These are phyloP conservation scores for Amphimedon queenslandica DNA, from an alignment of 37 sponge, comb jelly and placozoan species.

Conservation along the genomic window DNA sequence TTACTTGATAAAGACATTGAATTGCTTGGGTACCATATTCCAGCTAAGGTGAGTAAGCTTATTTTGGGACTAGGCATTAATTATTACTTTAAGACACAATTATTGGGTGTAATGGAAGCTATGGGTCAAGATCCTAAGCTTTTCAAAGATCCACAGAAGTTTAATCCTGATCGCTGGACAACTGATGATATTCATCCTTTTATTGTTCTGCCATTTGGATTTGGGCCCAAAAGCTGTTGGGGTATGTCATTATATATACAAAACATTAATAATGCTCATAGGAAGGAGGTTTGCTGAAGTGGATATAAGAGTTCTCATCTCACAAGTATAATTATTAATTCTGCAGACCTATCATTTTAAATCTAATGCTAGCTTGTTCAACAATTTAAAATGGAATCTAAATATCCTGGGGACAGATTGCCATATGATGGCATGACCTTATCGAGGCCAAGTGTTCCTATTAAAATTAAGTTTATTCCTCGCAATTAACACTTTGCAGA, in stretches of 20 bases:
- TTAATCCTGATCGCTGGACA: constrained; percentile 38
- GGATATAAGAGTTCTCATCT: background rate
- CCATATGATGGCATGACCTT: too few species aligned
- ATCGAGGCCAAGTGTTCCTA: too few species aligned
- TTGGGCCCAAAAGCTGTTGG: constrained; percentile 21
- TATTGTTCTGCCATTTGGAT: constrained; percentile 25
- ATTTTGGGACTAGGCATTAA: too few species aligned
- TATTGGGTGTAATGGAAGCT: too few species aligned
- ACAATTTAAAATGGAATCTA: too few species aligned
- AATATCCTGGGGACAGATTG: too few species aligned
- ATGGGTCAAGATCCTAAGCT: background rate
- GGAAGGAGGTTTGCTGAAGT: constrained; percentile 1
- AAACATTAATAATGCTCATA: background rate
- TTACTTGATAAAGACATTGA: constrained; percentile 1
- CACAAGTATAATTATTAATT: background rate
- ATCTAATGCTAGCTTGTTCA: background rate
- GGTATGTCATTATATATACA: too few species aligned
- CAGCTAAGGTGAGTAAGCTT: constrained; percentile 9
- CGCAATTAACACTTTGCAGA: too few species aligned
- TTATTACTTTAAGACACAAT: too few species aligned
- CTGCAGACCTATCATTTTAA: background rate
- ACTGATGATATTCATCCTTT: constrained; percentile 18
- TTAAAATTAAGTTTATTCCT: too few species aligned
- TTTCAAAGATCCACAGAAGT: constrained; percentile 22
- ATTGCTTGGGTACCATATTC: constrained; percentile 7